Evolutionary conservation across 2,888 invertebrate genomes (phyloP).

Genomic region (Drosophila nr. medialis): DNA sequence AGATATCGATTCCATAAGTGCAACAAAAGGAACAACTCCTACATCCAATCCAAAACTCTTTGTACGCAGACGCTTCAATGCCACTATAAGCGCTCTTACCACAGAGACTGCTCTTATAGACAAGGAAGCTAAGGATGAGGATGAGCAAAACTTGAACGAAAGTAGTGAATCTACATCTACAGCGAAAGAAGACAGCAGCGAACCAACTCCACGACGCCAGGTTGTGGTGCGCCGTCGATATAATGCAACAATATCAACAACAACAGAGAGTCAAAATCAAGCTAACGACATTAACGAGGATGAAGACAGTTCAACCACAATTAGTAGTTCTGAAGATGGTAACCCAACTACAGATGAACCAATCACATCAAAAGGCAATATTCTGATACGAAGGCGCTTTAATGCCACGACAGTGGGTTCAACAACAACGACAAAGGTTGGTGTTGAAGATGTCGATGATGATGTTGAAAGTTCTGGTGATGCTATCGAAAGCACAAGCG

Average conservation of each 20-base stretch:
- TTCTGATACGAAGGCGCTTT: background rate
- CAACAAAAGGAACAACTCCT: background rate
- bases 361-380: conserved; percentile 2
- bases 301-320: background rate
- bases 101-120: background rate
- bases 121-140: background rate
- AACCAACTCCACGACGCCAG: background rate
- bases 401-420: background rate
- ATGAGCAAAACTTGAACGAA: background rate
- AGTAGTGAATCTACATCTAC: background rate
- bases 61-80: conserved; percentile 12
- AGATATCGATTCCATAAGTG: background rate
- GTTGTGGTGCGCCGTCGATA: conserved; percentile 9
- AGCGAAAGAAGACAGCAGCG: background rate
- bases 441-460: background rate
- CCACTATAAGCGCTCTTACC: background rate
- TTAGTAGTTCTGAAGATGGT: background rate
- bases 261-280: background rate
- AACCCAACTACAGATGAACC: background rate
- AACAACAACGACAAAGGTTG: background rate
- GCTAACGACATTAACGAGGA: background rate
- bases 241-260: conserved; percentile 5
- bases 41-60: conserved; percentile 4
- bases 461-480: background rate
- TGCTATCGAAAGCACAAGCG: background rate